phyloP scores from a whole-genome alignment of 2,888 invertebrate genomes.

The Cabera pusaria region DNA sequence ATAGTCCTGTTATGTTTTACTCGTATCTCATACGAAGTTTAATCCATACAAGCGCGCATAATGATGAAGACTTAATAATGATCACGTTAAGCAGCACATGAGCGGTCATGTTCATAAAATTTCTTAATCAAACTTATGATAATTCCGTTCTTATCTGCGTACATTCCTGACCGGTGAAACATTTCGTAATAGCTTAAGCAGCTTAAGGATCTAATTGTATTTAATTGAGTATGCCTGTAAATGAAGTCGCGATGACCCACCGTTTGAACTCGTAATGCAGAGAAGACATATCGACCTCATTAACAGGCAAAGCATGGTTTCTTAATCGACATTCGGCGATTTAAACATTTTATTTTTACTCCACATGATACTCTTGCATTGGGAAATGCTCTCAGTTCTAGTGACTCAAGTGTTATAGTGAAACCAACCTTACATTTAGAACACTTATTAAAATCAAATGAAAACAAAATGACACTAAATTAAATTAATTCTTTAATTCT shows the following conservation, averaged over 20 bases:
- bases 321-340: conserved; percentile 67
- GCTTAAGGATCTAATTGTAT: conserved; percentile 52
- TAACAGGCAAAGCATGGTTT: conserved; percentile 61
- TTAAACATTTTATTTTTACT: conserved; percentile 57
- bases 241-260: conserved; percentile 70
- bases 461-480: conserved; percentile 7
- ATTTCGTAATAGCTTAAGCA: conserved; percentile 40
- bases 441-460: conserved; percentile 9
- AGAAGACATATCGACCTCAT: conserved; percentile 72
- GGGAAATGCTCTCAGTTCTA: conserved; percentile 34
- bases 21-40: no score
- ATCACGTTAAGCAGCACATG: conserved; percentile 27
- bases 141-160: conserved; percentile 26
- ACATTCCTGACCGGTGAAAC: conserved; percentile 30
- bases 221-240: conserved; percentile 77
- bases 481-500: no score
- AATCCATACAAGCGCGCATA: conserved; percentile 24
- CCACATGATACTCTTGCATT: conserved; percentile 41
- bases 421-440: no score
- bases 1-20: no score
- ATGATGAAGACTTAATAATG: conserved; percentile 23
- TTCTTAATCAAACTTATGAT: conserved; percentile 32
- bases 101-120: conserved; percentile 25
- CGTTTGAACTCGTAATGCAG: conserved; percentile 72
- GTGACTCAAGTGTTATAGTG: no score